A percentile compares a stretch with the other conserved stretches of the same genome.
These are phyloP conservation scores for Rhinopithecus roxellana DNA, from an alignment of 2,113 vertebrate species.

Conservation along the genomic window DNA sequence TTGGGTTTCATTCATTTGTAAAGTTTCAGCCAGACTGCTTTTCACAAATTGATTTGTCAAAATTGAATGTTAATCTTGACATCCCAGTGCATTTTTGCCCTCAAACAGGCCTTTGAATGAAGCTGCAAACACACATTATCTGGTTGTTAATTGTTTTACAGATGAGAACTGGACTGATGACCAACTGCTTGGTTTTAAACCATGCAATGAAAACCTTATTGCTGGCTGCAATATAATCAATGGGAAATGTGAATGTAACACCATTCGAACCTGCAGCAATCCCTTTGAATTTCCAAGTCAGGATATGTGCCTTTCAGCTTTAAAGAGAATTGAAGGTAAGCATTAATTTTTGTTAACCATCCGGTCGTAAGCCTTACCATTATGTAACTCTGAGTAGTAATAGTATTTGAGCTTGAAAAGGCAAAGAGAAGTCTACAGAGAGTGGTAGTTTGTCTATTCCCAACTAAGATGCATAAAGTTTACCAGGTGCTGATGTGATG, in stretches of 20 bases:
- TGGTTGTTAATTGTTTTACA: conserved; percentile 80
- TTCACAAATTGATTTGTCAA: not conserved
- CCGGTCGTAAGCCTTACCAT: not conserved
- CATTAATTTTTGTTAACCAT: conserved; percentile 53
- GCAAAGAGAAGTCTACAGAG: not conserved
- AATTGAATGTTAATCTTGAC: not conserved
- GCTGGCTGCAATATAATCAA: conserved; percentile 95
- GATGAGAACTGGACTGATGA: conserved; percentile 95
- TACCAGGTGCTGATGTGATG: not conserved
- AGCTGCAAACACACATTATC: conserved; percentile 69
- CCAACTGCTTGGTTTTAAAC: conserved; percentile 93
- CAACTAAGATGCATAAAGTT: not conserved
- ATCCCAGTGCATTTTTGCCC: not conserved
- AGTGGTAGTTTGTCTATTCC: not conserved
- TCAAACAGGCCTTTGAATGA: conserved; percentile 37
- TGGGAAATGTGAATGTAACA: conserved; percentile 91
- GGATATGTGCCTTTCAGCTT: conserved; percentile 89
- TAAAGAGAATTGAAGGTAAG: conserved; percentile 94
- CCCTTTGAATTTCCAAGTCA: conserved; percentile 93
- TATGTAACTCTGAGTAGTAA: not conserved
- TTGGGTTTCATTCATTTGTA: not conserved
- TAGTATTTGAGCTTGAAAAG: not conserved
- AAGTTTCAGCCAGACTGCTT: not conserved
- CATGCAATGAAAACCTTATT: conserved; percentile 94
- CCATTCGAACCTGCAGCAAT: conserved; percentile 92